Percentiles rank a stretch among this genome's conserved stretches.
These are phyloP conservation scores for Etheostoma nigrum DNA, from an alignment of 2,797 vertebrate species.

Conservation along the genomic window DNA sequence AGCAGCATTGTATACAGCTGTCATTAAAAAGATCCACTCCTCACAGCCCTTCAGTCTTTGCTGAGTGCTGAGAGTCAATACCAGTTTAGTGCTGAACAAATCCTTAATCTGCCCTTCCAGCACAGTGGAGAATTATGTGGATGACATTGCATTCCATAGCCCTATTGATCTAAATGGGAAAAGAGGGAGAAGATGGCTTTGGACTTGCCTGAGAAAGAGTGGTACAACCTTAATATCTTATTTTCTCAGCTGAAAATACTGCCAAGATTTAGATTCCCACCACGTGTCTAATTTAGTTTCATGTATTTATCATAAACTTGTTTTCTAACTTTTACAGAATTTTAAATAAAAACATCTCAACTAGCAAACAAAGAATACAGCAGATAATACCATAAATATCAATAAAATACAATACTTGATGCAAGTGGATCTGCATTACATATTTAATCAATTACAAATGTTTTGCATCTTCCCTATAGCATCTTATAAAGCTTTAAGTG, in stretches of 20 bases:
- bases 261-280: neutral
- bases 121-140: slow-evolving; percentile 27
- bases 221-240: neutral
- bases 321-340: neutral
- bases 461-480: neutral
- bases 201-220: slow-evolving; percentile 14
- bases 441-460: neutral
- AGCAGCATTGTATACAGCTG: slow-evolving; percentile 13
- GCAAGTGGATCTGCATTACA: neutral
- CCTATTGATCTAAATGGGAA: slow-evolving; percentile 23
- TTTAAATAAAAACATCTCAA: neutral
- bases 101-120: slow-evolving; percentile 53
- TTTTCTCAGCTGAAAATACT: neutral
- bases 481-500: neutral
- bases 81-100: slow-evolving; percentile 64
- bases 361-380: neutral
- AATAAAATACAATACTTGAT: neutral
- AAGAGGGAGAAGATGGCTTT: slow-evolving; percentile 5
- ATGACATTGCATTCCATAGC: slow-evolving; percentile 31
- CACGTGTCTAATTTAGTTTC: neutral
- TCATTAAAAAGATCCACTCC: slow-evolving; percentile 36
- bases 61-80: slow-evolving; percentile 60
- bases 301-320: neutral
- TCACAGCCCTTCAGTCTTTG: slow-evolving; percentile 14
- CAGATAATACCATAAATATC: neutral